Base-by-base conservation (phyloP, 2,797 vertebrate genomes). In the Ctenosaura bakeri region DNA sequence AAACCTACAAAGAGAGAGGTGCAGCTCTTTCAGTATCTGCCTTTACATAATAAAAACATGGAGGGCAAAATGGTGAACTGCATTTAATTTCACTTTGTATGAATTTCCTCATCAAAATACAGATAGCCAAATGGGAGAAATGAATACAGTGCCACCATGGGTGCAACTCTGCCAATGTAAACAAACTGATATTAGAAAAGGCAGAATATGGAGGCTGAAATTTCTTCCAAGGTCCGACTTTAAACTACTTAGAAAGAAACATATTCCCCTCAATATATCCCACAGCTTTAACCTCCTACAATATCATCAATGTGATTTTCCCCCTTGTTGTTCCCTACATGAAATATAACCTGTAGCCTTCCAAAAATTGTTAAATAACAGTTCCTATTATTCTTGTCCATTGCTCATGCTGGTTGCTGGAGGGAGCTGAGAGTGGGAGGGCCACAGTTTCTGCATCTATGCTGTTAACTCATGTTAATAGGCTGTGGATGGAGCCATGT, bases 71-170 rank as follows among this genome's bases (percentile, higher is more conserved):
- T 0, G 2, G 13, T 71, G 46, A 85, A 69, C 66, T 52, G 24
- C 16, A 77, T 80, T 80, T 46, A 42, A 52, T 88, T 92, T 83
- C 0, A 22, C 46, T 22, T 2, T 9, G 92, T 79, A 86, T 22
- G 77, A 83, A 56, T n/a, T 22, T 59, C 79, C 46, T 56, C 24
- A 56, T 54, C 22, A 50, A 42, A 62, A 77, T 13, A 66, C 0
- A 88, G 35, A 35, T 42, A 18, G 38, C 24, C 29, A 24, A 6
- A n/a, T n/a, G 16, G 10, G 29, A 52, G 38, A 73, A 73, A 80
- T 32, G 38, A 59, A 52, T 62, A 62, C 14, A 86, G 29, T 8
- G 16, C 2, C 22, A 35, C 10, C 20, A 80, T 38, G 26, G 38
- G 52, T 32, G 22, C n/a, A n/a, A 9, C 29, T 26, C 8, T n/a